phyloP scores from a whole-genome alignment of 2,797 vertebrate genomes.

The Naso thynnoides region DNA sequence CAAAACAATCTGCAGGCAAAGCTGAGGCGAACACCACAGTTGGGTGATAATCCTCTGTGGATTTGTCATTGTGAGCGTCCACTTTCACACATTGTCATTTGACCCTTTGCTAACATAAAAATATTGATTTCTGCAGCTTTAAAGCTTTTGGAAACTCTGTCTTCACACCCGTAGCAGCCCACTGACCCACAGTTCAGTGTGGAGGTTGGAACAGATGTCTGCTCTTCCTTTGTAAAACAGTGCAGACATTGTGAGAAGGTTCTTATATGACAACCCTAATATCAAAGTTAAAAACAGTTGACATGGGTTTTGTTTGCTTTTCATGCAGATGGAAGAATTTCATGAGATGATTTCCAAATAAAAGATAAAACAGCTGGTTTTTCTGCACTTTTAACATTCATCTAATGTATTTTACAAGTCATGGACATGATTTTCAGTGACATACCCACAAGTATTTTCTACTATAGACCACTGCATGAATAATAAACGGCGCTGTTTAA shows the following conservation, averaged over 20 bases:
- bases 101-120: constrained; percentile 4
- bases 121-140: constrained; percentile 9
- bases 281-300: not conserved
- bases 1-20: not conserved
- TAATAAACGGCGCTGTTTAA: constrained; percentile 23
- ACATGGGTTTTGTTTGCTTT: not conserved
- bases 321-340: not conserved
- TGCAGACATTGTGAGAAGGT: not conserved
- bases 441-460: constrained; percentile 10
- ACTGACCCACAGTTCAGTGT: not conserved
- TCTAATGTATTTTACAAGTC: constrained; percentile 13
- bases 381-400: not conserved
- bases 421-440: not conserved
- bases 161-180: not conserved
- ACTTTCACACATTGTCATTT: not conserved
- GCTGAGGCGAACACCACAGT: not conserved
- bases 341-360: not conserved
- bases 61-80: not conserved
- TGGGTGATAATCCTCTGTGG: not conserved
- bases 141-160: not conserved
- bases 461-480: constrained; percentile 2
- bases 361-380: not conserved
- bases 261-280: not conserved
- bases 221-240: not conserved
- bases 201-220: not conserved